Evolutionary conservation across 1,140 invertebrate species (phyloP).

Genomic region (Drosophila grimshawi): DNA sequence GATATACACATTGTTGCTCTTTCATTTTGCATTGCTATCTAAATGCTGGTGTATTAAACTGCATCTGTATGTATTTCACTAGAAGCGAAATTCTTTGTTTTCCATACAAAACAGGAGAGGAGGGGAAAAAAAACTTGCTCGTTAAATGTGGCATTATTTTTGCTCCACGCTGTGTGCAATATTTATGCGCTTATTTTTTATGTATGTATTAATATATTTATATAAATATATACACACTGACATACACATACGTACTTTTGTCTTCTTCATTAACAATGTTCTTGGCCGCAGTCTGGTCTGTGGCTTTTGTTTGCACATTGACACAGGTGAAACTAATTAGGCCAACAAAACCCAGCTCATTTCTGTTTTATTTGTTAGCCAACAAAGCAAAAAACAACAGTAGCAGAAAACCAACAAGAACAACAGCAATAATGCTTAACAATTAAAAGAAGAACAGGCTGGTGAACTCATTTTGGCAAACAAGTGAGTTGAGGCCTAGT

Average conservation of each 20-base stretch:
- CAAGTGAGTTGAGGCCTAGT: slow-evolving; percentile 27
- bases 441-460: slow-evolving; percentile 73
- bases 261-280: slow-evolving; percentile 53
- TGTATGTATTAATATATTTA: background rate
- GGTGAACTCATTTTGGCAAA: slow-evolving; percentile 74
- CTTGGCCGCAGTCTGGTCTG: slow-evolving; percentile 26
- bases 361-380: slow-evolving; percentile 80
- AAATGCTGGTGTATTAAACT: slow-evolving; percentile 17
- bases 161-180: slow-evolving; percentile 15
- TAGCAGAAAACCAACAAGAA: slow-evolving; percentile 19
- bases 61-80: slow-evolving; percentile 11
- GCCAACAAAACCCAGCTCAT: slow-evolving; percentile 80
- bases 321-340: slow-evolving; percentile 83
- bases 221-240: background rate
- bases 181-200: slow-evolving; percentile 30
- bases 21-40: slow-evolving; percentile 29
- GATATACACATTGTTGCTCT: background rate
- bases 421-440: slow-evolving; percentile 54
- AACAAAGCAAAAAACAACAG: slow-evolving; percentile 64
- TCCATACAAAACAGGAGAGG: background rate
- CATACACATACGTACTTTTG: slow-evolving; percentile 22
- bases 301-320: slow-evolving; percentile 74
- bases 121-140: background rate
- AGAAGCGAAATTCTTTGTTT: slow-evolving; percentile 14
- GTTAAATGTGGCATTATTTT: background rate